Conservation (phyloP, 2,797 vertebrate species). For the Etheostoma perlongum region DNA sequence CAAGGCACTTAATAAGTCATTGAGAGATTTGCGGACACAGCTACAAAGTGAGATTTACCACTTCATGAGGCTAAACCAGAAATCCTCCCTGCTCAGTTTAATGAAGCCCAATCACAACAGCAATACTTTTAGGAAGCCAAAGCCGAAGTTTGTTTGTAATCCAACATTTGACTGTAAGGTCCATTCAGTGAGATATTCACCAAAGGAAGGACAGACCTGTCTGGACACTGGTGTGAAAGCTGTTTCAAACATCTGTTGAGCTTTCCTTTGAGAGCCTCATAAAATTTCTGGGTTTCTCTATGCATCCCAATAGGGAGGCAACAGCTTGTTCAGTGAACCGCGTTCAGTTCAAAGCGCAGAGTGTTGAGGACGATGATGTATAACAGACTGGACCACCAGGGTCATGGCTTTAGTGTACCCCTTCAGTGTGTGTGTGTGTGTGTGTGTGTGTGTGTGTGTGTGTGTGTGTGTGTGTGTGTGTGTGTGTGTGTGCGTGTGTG, state of each 20-base stretch:
- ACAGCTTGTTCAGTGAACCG: conserved; percentile 79
- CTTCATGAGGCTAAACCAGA: conserved; percentile 35
- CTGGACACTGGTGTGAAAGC: conserved; percentile 46
- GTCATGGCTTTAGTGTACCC: conserved; percentile 69
- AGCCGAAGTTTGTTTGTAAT: conserved; percentile 28
- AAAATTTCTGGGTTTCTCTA: conserved; percentile 75
- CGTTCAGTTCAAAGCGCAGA: conserved; percentile 81
- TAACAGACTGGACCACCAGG: conserved; percentile 78
- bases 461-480: conserved; percentile 24
- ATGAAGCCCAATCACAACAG: conserved; percentile 46
- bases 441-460: conserved; percentile 24
- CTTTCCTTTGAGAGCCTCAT: conserved; percentile 80
- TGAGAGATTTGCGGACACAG: conserved; percentile 49
- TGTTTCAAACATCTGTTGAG: conserved; percentile 77
- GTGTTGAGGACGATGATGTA: conserved; percentile 81
- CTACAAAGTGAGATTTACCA: conserved; percentile 57
- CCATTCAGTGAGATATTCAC: conserved; percentile 29
- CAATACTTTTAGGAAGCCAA: conserved; percentile 38
- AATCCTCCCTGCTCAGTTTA: conserved; percentile 37
- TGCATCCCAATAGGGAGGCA: conserved; percentile 78
- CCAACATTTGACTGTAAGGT: conserved; percentile 30
- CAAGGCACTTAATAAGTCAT: conserved; percentile 74
- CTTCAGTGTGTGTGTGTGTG: conserved; percentile 17
- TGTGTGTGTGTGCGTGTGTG: conserved; percentile 3
- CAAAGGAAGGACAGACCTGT: conserved; percentile 45